These are phyloP conservation scores for Reinhardtius hippoglossoides DNA, from an alignment of 2,113 vertebrate species.

Conservation along the genomic window DNA sequence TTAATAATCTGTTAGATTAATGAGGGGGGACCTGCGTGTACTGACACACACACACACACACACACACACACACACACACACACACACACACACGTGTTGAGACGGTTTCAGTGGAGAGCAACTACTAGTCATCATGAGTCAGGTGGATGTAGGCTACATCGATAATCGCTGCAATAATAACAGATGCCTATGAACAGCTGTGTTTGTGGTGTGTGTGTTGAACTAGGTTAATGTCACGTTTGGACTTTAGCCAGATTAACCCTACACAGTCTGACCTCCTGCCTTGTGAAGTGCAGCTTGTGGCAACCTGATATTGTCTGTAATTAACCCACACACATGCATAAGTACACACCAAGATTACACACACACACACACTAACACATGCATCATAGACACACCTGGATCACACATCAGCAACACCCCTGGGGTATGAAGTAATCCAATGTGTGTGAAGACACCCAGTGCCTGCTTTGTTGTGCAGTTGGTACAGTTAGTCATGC, in stretches of 20 bases:
- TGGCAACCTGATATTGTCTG: conserved; percentile 35
- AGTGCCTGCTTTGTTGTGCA: conserved; percentile 9
- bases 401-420: conserved; percentile 9
- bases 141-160: conserved; percentile 59
- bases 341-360: background rate
- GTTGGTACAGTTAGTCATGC: conserved; percentile 1
- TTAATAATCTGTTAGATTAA: too few species aligned
- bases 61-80: too few species aligned
- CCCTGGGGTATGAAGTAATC: conserved; percentile 30
- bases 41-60: background rate
- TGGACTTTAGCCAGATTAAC: conserved; percentile 70
- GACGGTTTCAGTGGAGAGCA: conserved; percentile 5
- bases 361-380: conserved; percentile 24
- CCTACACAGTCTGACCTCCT: conserved; percentile 40
- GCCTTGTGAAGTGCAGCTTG: conserved; percentile 20
- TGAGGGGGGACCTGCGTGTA: background rate
- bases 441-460: conserved; percentile 19
- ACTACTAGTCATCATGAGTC: conserved; percentile 50
- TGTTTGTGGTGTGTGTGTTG: conserved; percentile 29
- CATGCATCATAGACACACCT: conserved; percentile 39
- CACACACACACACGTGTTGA: background rate
- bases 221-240: conserved; percentile 79
- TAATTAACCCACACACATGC: conserved; percentile 14
- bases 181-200: conserved; percentile 63
- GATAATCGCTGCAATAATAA: conserved; percentile 60